Evolutionary conservation across 2,888 invertebrate genomes (phyloP), one percentile per base, ranked within the genome.

Genomic region (Drosophila pseudotalamancana): DNA sequence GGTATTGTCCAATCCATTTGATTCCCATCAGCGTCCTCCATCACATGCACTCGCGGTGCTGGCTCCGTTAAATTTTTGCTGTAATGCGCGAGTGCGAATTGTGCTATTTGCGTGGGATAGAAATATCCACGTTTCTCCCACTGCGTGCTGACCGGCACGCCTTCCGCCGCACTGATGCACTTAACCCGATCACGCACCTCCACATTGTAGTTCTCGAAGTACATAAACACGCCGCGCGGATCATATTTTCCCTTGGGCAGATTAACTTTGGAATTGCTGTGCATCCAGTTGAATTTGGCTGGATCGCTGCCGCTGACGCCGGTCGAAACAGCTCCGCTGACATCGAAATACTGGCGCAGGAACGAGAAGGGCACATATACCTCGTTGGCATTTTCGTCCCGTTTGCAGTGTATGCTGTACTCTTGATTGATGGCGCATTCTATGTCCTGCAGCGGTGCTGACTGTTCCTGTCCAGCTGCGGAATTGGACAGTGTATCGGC

Each of bases 71-170:
- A 92, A 91, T 97, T 96, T 91, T 99, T 98, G 91, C 98, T 98
- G 91, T 98, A 99, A 92, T 99, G 99, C 8, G 98, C 97, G 56
- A 99, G 92, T 0, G 98, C 99, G 91, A 97, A 99, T 91, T 99
- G 99, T 5, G 99, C 98, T 74, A 99, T 98, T 92, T 99, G 99
- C 1, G 98, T 99, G 0, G 99, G 98, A 92, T 99, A 99, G 91
- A 95, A 98, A 91, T 99, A 99, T 0, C 99, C 99, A 68, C 95
- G 94, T 29, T 96, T 95, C 83, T 98, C 97, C 99, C 99, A 99
- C 90, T 98, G 98, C 0, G 96, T 97, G n/a, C 97, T 97, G 51
- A 98, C 95, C 0, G 98, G 98, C 12, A 98, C 98, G 86, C 98
- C 98, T 89, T 98, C 97, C 11, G 94, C 94, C 0, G 96, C 99